A percentile compares a stretch with the other conserved stretches of the same genome.
phyloP scores from a whole-genome alignment of 2,797 vertebrate genomes.

The Eospalax fontanierii region DNA sequence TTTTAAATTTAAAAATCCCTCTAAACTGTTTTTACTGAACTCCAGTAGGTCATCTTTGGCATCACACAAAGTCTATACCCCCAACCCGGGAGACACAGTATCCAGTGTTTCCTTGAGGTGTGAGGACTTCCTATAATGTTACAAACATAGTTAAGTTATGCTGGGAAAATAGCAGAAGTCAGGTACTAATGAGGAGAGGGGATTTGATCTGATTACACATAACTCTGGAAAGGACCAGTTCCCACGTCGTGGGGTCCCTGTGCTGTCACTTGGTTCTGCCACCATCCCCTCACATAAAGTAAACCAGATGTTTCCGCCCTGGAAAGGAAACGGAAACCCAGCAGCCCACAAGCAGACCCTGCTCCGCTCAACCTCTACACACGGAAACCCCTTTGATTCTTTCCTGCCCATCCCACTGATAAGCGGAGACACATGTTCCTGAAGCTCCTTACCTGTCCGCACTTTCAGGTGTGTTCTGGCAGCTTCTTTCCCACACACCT shows the following conservation, averaged over 20 bases:
- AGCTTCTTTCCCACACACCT: slow-evolving; percentile 82
- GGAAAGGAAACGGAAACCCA: too few relatives aligned
- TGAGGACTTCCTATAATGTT: fast-evolving
- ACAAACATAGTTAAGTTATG: fast-evolving
- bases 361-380: neutral
- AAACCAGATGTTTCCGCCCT: fast-evolving
- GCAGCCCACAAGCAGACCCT: fast-evolving
- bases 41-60: neutral
- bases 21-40: neutral
- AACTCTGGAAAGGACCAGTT: neutral
- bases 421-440: neutral
- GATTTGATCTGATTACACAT: neutral
- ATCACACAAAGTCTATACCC: neutral
- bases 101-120: fast-evolving
- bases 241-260: neutral
- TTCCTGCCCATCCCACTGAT: neutral
- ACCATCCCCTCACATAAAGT: neutral
- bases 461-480: slow-evolving; percentile 66
- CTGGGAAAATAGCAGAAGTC: neutral
- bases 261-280: too few relatives aligned
- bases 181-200: neutral
- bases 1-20: too few relatives aligned
- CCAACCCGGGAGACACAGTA: neutral
- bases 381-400: fast-evolving
- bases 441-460: slow-evolving; percentile 86